Evolutionary conservation across 2,113 vertebrate species (phyloP).

Genomic region (Salvator merianae): DNA sequence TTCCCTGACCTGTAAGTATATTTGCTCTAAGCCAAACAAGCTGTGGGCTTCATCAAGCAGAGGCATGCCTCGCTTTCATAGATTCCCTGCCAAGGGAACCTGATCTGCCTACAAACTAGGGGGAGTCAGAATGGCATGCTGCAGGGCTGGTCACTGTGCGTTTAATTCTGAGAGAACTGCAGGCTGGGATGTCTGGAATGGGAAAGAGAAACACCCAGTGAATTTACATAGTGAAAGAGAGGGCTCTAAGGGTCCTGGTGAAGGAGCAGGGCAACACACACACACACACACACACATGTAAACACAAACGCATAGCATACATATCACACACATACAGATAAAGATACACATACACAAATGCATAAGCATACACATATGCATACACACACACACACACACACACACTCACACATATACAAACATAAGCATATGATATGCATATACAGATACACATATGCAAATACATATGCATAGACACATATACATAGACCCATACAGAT

Average conservation of each 20-base stretch:
- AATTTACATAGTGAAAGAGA: neutral
- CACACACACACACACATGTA: neutral
- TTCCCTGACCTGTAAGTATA: neutral
- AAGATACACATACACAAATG: too few species aligned
- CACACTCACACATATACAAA: too few species aligned
- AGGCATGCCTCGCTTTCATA: slow-evolving; percentile 53
- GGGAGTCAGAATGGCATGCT: slow-evolving; percentile 17
- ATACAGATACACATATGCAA: too few species aligned
- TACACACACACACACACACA: too few species aligned
- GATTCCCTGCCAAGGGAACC: slow-evolving; percentile 60
- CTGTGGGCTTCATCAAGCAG: slow-evolving; percentile 50
- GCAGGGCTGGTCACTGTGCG: slow-evolving; percentile 45
- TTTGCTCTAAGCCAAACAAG: rapidly evolving
- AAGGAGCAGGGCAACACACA: neutral
- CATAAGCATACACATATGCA: neutral
- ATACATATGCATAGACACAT: too few species aligned
- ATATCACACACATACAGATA: neutral
- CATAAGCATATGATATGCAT: too few species aligned
- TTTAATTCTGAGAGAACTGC: slow-evolving; percentile 30
- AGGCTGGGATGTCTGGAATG: neutral
- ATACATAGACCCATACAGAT: too few species aligned
- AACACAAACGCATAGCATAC: too few species aligned
- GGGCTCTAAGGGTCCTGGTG: too few species aligned
- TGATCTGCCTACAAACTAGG: slow-evolving; percentile 55
- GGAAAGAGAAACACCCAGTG: slow-evolving; percentile 16